phyloP scores from a whole-genome alignment of 2,113 vertebrate genomes.

The Hemibagrus wyckioides region DNA sequence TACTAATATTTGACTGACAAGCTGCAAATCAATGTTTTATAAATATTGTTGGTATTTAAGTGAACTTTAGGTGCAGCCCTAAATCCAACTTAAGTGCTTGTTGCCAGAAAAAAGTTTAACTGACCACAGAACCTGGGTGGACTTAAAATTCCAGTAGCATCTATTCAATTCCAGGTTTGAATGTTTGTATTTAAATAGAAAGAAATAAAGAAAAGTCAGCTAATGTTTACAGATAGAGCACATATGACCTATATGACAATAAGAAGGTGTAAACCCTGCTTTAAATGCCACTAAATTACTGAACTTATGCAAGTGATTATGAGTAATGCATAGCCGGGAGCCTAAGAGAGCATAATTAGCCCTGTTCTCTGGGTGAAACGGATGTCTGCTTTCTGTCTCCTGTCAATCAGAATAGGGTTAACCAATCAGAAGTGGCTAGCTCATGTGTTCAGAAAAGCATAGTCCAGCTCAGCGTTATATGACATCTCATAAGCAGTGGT shows the following conservation, averaged over 20 bases:
- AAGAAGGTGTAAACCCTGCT: background rate
- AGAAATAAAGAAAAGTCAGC: background rate
- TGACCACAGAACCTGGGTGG: no score
- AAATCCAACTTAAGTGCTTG: background rate
- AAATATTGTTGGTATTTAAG: no score
- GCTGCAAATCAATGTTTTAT: no score
- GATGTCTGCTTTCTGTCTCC: background rate
- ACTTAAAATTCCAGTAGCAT: background rate
- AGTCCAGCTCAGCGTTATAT: background rate
- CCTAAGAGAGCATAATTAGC: background rate
- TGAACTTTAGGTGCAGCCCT: no score
- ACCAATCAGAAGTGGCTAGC: background rate
- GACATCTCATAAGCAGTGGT: background rate
- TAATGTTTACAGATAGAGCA: background rate
- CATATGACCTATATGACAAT: background rate
- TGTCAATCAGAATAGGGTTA: background rate
- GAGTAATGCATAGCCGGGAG: background rate
- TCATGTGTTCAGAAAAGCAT: background rate
- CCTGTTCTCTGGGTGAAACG: background rate
- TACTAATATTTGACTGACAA: no score
- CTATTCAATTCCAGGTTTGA: background rate
- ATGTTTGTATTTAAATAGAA: background rate
- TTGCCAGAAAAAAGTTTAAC: background rate
- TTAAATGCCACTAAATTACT: background rate
- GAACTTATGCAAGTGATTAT: background rate